phyloP scores from a whole-genome alignment of 2,888 invertebrate genomes.

The Oegoconia quadripuncta region DNA sequence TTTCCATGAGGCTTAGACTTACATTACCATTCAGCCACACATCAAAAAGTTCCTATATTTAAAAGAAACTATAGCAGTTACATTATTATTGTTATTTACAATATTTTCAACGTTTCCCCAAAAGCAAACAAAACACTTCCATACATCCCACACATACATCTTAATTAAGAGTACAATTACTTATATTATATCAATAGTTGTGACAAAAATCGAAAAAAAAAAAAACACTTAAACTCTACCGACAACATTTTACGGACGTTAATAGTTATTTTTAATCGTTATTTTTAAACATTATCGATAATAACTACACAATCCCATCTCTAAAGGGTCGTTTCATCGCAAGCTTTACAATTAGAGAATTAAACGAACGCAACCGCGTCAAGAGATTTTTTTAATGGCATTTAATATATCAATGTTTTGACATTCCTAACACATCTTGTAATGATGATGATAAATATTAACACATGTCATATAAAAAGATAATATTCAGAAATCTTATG shows the following conservation, averaged over 20 bases:
- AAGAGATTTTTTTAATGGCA: no score
- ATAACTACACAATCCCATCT: no score
- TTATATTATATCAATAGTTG: conserved; percentile 21
- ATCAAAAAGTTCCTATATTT: background rate
- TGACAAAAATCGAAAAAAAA: conserved; percentile 28
- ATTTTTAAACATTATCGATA: conserved; percentile 6
- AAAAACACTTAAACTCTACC: conserved; percentile 31
- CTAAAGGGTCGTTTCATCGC: no score
- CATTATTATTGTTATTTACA: background rate
- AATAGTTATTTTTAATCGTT: conserved; percentile 20
- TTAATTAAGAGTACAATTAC: conserved; percentile 7
- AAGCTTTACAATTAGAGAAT: no score
- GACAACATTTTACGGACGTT: conserved; percentile 35
- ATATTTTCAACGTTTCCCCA: background rate
- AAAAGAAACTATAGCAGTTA: no score
- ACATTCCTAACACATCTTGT: no score
- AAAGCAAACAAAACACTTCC: background rate
- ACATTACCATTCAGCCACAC: background rate
- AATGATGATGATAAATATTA: no score
- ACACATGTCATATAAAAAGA: no score
- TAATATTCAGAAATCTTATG: no score
- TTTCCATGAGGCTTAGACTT: background rate
- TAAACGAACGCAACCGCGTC: no score
- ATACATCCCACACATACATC: background rate
- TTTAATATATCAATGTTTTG: no score